These are phyloP conservation scores for Seira sanloemensis DNA, from an alignment of 2,888 invertebrate species.

Conservation along the genomic window DNA sequence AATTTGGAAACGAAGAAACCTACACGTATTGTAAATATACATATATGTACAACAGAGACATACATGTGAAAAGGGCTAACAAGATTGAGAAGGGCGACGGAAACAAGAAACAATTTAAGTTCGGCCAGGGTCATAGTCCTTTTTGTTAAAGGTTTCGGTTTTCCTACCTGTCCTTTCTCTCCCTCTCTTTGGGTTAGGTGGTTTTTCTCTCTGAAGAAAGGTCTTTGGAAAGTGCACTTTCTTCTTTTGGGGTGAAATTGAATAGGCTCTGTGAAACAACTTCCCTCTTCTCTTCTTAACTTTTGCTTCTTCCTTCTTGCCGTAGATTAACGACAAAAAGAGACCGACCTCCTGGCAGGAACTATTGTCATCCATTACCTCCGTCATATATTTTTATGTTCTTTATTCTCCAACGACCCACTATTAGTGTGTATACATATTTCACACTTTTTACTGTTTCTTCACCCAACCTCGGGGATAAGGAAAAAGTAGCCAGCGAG, in stretches of 20 bases:
- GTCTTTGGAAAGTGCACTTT: background rate
- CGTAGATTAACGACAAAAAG: no score
- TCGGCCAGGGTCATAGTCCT: no score
- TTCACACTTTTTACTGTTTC: background rate
- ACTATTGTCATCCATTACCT: conserved; percentile 17
- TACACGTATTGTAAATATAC: no score
- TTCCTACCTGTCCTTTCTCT: no score
- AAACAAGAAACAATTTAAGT: no score
- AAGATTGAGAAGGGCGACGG: no score
- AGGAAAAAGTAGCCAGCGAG: conserved; percentile 5
- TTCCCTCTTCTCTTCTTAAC: background rate
- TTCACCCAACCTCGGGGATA: background rate
- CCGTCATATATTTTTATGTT: background rate
- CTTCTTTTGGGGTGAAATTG: conserved; percentile 7
- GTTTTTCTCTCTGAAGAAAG: background rate
- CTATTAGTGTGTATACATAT: background rate
- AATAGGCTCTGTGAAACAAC: conserved; percentile 2
- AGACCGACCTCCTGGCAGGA: background rate
- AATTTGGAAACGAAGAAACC: no score
- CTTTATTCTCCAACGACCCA: background rate
- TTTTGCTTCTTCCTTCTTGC: background rate
- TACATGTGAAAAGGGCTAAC: no score
- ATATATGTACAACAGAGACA: no score
- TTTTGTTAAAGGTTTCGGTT: no score
- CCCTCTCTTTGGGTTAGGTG: no score